Conservation (phyloP, 2,888 invertebrate species). For the Apeira syringaria region DNA sequence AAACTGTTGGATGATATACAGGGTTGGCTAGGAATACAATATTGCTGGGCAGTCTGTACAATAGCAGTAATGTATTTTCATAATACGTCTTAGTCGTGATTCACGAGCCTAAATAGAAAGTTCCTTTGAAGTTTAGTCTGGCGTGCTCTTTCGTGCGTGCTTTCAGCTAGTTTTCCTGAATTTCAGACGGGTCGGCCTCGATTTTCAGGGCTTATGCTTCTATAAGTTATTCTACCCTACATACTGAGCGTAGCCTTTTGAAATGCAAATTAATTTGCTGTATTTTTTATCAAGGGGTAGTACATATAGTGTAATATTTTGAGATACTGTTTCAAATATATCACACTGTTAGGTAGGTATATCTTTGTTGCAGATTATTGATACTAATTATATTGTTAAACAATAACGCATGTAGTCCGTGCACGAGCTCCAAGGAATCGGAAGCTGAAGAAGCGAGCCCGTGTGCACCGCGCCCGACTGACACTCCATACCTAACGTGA, state of each 20-base stretch:
- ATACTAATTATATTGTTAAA: no score
- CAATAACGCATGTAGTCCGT: no score
- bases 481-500: no score
- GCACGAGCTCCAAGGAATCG: no score
- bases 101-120: conserved; percentile 27
- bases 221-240: conserved; percentile 76
- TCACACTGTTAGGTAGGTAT: no score
- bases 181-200: conserved; percentile 72
- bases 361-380: no score
- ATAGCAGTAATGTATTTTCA: conserved; percentile 31
- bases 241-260: conserved; percentile 58
- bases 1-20: conserved; percentile 34
- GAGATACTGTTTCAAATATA: no score
- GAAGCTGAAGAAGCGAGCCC: no score
- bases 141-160: conserved; percentile 77
- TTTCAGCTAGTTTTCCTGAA: conserved; percentile 69
- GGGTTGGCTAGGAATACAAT: conserved; percentile 9
- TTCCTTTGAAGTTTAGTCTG: conserved; percentile 48
- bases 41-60: conserved; percentile 18
- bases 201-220: conserved; percentile 70
- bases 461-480: no score
- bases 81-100: conserved; percentile 10
- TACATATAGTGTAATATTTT: no score
- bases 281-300: no score
- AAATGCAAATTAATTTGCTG: conserved; percentile 43